phyloP scores from a whole-genome alignment of 2,888 invertebrate genomes.

The Ophion slaviceki region DNA sequence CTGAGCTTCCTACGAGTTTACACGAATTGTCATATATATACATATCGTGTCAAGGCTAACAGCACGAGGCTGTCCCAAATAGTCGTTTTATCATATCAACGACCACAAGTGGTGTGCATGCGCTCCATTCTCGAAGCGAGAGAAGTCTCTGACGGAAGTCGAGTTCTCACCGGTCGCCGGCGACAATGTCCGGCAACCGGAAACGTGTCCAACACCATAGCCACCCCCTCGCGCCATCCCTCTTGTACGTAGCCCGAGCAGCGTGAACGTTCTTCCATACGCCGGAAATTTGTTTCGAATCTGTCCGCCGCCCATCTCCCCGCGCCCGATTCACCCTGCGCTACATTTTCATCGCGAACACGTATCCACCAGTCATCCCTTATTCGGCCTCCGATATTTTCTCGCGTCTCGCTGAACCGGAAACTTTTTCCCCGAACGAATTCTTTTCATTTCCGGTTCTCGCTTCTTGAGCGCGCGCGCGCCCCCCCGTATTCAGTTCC shows the following conservation, averaged over 20 bases:
- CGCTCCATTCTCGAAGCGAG: conserved; percentile 13
- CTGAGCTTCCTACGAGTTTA: background rate
- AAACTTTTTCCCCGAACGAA: conserved; percentile 60
- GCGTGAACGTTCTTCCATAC: conserved; percentile 36
- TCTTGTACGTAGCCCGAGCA: conserved; percentile 16
- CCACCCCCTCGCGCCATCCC: background rate
- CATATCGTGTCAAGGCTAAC: background rate
- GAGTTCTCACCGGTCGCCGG: conserved; percentile 54
- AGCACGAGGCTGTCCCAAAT: conserved; percentile 29
- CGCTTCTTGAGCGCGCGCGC: conserved; percentile 8
- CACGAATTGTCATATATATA: background rate
- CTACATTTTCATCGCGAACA: conserved; percentile 32
- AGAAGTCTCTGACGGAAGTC: conserved; percentile 49
- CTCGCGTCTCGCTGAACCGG: conserved; percentile 29
- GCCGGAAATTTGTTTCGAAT: conserved; percentile 65
- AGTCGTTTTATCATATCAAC: conserved; percentile 23
- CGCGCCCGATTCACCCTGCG: background rate
- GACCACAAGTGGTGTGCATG: conserved; percentile 26
- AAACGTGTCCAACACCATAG: conserved; percentile 47
- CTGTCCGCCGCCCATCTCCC: conserved; percentile 19
- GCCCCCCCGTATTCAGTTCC: background rate
- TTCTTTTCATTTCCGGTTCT: conserved; percentile 58
- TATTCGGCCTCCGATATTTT: conserved; percentile 22
- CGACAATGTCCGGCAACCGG: conserved; percentile 64
- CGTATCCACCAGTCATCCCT: background rate